Evolutionary conservation across 2,888 invertebrate species (phyloP).

Genomic region (Acanthoscelides obtectus): DNA sequence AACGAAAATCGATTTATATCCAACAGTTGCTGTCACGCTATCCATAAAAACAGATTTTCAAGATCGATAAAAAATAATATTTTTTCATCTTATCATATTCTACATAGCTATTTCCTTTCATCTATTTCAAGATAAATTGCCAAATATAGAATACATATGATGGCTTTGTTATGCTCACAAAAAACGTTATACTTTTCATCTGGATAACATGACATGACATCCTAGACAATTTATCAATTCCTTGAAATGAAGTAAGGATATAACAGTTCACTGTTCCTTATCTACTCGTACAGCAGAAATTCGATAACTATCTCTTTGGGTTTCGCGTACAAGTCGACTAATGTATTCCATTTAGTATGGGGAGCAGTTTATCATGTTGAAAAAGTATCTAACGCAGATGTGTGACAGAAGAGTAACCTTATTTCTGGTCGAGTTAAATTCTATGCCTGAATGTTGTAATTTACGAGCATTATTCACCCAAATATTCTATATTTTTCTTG

Average conservation of each 20-base stretch:
- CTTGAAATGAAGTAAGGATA: not conserved
- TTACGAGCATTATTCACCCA: too few relatives aligned
- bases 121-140: too few relatives aligned
- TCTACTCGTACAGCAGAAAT: not conserved
- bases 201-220: not conserved
- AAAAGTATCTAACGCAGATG: too few relatives aligned
- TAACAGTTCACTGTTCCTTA: not conserved
- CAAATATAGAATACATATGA: too few relatives aligned
- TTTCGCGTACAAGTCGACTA: not conserved
- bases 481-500: too few relatives aligned
- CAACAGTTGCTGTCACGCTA: not conserved
- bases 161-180: not conserved
- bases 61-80: not conserved
- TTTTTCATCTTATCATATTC: not conserved
- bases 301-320: not conserved
- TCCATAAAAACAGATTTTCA: not conserved
- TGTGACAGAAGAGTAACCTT: too few relatives aligned
- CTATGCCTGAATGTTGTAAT: too few relatives aligned
- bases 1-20: too few relatives aligned
- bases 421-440: too few relatives aligned
- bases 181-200: not conserved
- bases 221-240: not conserved
- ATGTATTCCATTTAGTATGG: not conserved
- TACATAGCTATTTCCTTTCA: too few relatives aligned
- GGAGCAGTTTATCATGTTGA: too few relatives aligned